Evolutionary conservation across 2,113 vertebrate genomes (phyloP).

Genomic region (Hyla sarda): DNA sequence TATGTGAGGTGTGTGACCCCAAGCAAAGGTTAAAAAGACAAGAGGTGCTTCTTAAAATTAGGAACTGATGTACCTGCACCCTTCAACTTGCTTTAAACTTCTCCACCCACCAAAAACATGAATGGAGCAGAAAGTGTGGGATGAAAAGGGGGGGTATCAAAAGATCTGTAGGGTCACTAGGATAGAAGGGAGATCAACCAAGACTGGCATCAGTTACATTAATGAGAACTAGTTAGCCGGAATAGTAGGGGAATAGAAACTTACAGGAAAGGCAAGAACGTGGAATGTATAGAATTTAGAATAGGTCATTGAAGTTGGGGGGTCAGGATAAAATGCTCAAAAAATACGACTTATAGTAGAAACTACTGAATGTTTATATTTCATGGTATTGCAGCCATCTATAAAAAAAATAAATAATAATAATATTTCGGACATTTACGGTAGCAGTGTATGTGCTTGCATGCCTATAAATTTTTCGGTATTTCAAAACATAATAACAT

Average conservation of each 20-base stretch:
- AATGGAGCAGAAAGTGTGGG: slow-evolving; percentile 37
- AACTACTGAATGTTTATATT: neutral
- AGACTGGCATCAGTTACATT: neutral
- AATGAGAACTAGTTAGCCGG: neutral
- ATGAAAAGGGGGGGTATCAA: slow-evolving; percentile 49
- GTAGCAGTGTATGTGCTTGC: neutral
- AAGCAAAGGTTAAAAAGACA: slow-evolving; percentile 54
- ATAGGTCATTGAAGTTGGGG: neutral
- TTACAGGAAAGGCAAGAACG: neutral
- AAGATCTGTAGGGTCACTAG: slow-evolving; percentile 55
- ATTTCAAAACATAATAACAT: neutral
- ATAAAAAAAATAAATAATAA: too few species aligned
- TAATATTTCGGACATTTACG: neutral
- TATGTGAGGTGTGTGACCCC: slow-evolving; percentile 3
- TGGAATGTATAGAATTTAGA: neutral
- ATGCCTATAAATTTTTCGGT: neutral
- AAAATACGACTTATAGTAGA: neutral
- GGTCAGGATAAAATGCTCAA: neutral
- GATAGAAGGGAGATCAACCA: slow-evolving; percentile 56
- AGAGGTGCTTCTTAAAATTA: slow-evolving; percentile 35
- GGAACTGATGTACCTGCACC: slow-evolving; percentile 10
- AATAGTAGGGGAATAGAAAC: slow-evolving; percentile 53
- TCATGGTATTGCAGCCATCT: too few species aligned
- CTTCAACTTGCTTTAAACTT: slow-evolving; percentile 22
- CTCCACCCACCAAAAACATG: slow-evolving; percentile 13